phyloP scores from a whole-genome alignment of 2,797 vertebrate genomes.

The Loriculus beryllinus region DNA sequence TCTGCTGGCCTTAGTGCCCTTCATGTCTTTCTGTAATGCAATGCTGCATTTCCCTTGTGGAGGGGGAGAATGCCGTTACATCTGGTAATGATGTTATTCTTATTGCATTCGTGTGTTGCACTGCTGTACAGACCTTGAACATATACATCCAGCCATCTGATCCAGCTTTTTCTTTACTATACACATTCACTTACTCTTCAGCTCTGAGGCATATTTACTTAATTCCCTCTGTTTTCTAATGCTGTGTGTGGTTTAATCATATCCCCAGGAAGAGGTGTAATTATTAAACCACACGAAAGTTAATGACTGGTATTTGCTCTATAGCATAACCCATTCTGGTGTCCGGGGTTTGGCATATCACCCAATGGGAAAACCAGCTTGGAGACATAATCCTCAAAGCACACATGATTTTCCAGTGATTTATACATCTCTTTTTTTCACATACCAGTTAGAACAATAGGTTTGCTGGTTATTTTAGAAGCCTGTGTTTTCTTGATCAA shows the following conservation, averaged over 20 bases:
- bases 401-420: conserved; percentile 60
- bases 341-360: conserved; percentile 66
- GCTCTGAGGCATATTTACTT: conserved; percentile 61
- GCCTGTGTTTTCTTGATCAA: neutral
- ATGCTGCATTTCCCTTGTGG: neutral
- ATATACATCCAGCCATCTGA: conserved; percentile 50
- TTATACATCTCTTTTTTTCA: conserved; percentile 13
- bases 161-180: conserved; percentile 21
- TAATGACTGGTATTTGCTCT: conserved; percentile 71
- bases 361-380: conserved; percentile 58
- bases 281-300: conserved; percentile 76
- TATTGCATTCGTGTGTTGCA: conserved; percentile 55
- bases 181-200: conserved; percentile 46
- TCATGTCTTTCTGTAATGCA: neutral
- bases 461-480: conserved; percentile 32
- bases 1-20: neutral
- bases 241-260: conserved; percentile 72
- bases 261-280: conserved; percentile 70
- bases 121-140: conserved; percentile 22
- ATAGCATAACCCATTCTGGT: conserved; percentile 63
- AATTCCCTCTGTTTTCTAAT: conserved; percentile 65
- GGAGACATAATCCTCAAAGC: conserved; percentile 47
- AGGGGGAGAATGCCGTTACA: neutral
- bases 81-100: conserved; percentile 54
- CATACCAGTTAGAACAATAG: conserved; percentile 32